Evolutionary conservation across 2,888 invertebrate species (phyloP), one percentile per base, ranked within the genome.

Genomic region (Trichacis sp.): DNA sequence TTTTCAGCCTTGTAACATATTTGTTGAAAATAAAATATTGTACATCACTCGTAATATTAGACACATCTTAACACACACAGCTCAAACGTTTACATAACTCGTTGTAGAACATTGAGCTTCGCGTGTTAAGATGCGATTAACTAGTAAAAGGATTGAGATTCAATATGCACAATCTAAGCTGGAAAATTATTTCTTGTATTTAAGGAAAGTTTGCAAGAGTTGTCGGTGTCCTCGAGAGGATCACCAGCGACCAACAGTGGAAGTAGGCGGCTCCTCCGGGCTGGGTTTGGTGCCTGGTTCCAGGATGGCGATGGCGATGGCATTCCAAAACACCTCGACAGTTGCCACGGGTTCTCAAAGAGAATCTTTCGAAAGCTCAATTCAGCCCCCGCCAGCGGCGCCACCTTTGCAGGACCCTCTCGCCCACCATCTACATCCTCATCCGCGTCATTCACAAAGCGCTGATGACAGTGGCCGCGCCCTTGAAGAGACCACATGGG

Each of bases 381-480:
- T 84, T 15, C 83, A 83, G 46, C 76, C 80, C 9, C 77, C 80
- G 29, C 77, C 80, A 18, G 73, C 74, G 3, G 66, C 70, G 9
- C 66, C 70, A 2, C 74, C 74, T 29, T 68, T 83, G 17, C 82
- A 83, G 66, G 83, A 83, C 58, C 80, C 81, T 17, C 76, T 83
- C 38, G 77, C 81, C 50, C 72, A 72, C 52, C 72, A 72, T 19
- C 72, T 71, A 17, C 78, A 93, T 77, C 80, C 93, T 79, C 92
- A 93, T 57, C 94, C 94, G 79, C 85, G 94, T 65, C 93, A 94
- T 79, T 94, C 95, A 48, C 96, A 96, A 84, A 96, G 95, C 68
- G 98, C 98, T 84, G 97, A 98, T 83, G 98, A 98, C 86, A 96
- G 96, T 54, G 98, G 98, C 8, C 98, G 98, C 84, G 97, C 97